phyloP scores from a whole-genome alignment of 64 coral and sea anemone genomes.

The Stylophora pistillata region DNA sequence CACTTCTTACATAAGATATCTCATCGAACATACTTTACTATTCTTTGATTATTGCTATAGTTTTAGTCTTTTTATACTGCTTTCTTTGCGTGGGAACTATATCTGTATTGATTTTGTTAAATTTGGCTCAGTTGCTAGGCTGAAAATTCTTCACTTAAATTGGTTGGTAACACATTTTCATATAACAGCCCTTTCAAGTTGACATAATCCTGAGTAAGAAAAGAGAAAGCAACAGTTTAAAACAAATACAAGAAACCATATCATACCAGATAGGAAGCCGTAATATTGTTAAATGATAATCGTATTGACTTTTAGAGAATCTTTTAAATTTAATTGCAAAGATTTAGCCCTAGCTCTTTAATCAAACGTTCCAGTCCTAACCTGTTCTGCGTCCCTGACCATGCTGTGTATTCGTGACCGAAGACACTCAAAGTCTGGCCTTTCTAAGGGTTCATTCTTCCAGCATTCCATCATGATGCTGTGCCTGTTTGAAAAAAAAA shows the following conservation, averaged over 20 bases:
- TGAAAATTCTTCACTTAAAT: neutral
- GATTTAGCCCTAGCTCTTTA: too few species aligned
- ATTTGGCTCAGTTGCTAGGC: too few species aligned
- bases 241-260: neutral
- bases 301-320: neutral
- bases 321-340: neutral
- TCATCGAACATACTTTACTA: too few species aligned
- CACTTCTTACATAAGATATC: too few species aligned
- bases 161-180: slow-evolving; percentile 1
- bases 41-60: too few species aligned
- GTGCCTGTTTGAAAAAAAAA: neutral
- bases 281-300: neutral
- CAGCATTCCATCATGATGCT: neutral
- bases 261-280: too few species aligned
- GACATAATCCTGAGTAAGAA: slow-evolving; percentile 16
- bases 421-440: neutral
- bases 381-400: slow-evolving; percentile 5
- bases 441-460: neutral
- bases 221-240: neutral
- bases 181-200: slow-evolving; percentile 4
- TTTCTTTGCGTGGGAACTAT: too few species aligned
- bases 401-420: neutral
- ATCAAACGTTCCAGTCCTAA: neutral
- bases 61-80: too few species aligned
- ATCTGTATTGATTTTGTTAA: too few species aligned